phyloP scores from a whole-genome alignment of 2,797 vertebrate genomes.

The Rhabdomys pumilio region DNA sequence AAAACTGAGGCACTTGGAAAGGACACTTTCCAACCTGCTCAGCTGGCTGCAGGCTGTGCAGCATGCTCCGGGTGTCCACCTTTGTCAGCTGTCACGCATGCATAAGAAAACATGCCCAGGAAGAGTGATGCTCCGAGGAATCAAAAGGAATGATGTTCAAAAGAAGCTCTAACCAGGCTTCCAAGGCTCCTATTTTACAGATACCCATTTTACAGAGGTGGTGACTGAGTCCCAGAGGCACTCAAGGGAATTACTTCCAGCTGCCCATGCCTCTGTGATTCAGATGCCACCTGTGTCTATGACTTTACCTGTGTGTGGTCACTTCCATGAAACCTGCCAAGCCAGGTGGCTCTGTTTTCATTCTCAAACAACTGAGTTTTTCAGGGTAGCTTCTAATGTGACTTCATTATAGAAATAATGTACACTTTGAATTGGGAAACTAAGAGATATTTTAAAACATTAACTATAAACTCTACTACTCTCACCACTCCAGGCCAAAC shows the following conservation, averaged over 20 bases:
- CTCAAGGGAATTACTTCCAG: background rate
- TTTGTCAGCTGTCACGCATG: background rate
- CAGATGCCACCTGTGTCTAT: background rate
- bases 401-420: background rate
- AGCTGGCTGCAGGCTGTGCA: background rate
- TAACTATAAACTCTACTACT: background rate
- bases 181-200: background rate
- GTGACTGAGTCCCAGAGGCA: background rate
- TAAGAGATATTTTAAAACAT: background rate
- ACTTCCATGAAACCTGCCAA: rapidly evolving
- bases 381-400: background rate
- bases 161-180: background rate
- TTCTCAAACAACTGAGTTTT: background rate
- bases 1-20: background rate
- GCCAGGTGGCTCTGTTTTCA: no score
- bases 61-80: background rate
- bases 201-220: background rate
- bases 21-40: background rate
- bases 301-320: background rate
- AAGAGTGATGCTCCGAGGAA: background rate
- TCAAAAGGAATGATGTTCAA: background rate
- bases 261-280: background rate
- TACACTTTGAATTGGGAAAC: conserved; percentile 4
- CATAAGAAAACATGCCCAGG: background rate
- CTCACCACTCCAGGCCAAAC: no score